phyloP scores from a whole-genome alignment of 2,888 invertebrate species.

The Exephanes ischioxanthus region DNA sequence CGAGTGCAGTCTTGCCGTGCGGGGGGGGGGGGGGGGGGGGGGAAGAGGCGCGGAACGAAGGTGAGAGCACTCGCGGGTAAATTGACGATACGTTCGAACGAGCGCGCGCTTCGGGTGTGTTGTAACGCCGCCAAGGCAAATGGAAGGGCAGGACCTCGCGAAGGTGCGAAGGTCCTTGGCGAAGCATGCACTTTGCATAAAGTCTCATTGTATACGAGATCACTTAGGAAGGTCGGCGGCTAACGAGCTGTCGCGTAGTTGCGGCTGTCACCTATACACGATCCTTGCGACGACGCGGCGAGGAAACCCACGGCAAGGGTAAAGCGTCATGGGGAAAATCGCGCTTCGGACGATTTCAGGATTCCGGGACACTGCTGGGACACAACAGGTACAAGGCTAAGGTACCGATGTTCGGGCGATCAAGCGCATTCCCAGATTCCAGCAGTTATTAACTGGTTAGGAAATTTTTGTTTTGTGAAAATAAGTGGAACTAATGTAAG shows the following conservation, averaged over 20 bases:
- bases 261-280: constrained; percentile 58
- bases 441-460: too few species aligned
- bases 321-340: background rate
- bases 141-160: background rate
- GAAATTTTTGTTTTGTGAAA: too few species aligned
- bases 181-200: constrained; percentile 84
- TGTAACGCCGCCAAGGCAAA: constrained; percentile 3
- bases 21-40: background rate
- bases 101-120: background rate
- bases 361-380: background rate
- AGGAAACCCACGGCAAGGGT: background rate
- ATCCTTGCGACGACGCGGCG: constrained; percentile 7
- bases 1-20: constrained; percentile 39
- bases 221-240: constrained; percentile 81
- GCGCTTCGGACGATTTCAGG: background rate
- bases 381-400: background rate
- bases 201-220: constrained; percentile 84
- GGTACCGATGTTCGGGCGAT: too few species aligned
- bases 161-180: constrained; percentile 27
- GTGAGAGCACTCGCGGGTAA: constrained; percentile 41
- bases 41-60: constrained; percentile 4
- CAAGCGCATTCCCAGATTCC: too few species aligned
- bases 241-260: constrained; percentile 79
- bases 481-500: too few species aligned
- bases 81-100: constrained; percentile 39